Percentiles rank a stretch among this genome's conserved stretches.
Conservation (phyloP, 2,113 vertebrate species). For the Hymenochirus boettgeri region DNA sequence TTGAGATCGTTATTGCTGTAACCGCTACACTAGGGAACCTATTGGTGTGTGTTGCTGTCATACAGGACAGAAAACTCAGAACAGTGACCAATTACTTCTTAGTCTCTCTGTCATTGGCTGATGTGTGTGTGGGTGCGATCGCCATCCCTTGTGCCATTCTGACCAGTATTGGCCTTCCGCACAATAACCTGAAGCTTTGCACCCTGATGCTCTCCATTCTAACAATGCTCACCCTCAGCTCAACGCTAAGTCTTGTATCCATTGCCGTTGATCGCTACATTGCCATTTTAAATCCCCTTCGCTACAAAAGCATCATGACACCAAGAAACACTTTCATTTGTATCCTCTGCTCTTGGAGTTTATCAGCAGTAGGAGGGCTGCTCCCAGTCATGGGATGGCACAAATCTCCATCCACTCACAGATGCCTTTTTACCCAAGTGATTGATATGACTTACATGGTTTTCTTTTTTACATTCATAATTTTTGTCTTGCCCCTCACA, state of each 20-base stretch:
- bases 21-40: constrained; percentile 60
- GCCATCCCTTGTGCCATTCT: constrained; percentile 71
- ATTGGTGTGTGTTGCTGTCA: constrained; percentile 62
- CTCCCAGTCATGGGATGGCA: constrained; percentile 64
- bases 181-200: constrained; percentile 60
- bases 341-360: constrained; percentile 59
- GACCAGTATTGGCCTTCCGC: constrained; percentile 59
- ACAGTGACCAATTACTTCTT: constrained; percentile 72
- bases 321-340: constrained; percentile 56
- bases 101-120: constrained; percentile 65
- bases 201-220: constrained; percentile 67
- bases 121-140: constrained; percentile 63
- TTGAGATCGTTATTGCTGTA: constrained; percentile 61
- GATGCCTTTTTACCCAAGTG: constrained; percentile 57
- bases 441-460: constrained; percentile 63
- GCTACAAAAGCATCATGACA: constrained; percentile 62
- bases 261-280: constrained; percentile 68
- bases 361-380: constrained; percentile 56
- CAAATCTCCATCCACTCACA: constrained; percentile 49
- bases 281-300: constrained; percentile 69
- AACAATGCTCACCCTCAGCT: constrained; percentile 69
- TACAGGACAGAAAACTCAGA: constrained; percentile 59
- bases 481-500: constrained; percentile 53
- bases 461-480: constrained; percentile 57
- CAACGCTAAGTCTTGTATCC: constrained; percentile 69